Evolutionary conservation across 2,888 invertebrate genomes (phyloP).

Genomic region (Agrochola circellaris): DNA sequence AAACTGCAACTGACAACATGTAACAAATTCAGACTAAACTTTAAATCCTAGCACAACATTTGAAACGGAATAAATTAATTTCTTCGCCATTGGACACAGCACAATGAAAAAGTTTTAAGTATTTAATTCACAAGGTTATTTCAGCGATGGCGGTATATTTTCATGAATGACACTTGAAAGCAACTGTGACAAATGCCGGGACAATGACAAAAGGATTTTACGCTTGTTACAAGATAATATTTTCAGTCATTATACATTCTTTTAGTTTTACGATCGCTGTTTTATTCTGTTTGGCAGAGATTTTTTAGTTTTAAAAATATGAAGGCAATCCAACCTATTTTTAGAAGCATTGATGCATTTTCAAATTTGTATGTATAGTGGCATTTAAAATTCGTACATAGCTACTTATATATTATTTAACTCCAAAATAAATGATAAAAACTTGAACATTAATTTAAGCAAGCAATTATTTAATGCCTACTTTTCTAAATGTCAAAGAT

Average conservation of each 20-base stretch:
- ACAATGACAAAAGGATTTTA: conserved; percentile 45
- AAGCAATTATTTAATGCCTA: neutral
- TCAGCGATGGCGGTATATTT: conserved; percentile 35
- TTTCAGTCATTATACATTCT: conserved; percentile 14
- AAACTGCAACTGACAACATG: neutral
- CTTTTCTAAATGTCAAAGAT: conserved; percentile 3
- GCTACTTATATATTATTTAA: neutral
- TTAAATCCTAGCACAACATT: conserved; percentile 1
- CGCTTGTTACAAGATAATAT: conserved; percentile 30
- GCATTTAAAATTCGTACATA: neutral
- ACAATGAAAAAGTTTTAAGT: conserved; percentile 23
- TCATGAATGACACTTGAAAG: conserved; percentile 51
- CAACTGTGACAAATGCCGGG: conserved; percentile 36
- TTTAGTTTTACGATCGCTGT: conserved; percentile 7
- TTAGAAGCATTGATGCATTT: neutral
- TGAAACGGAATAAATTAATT: conserved; percentile 26
- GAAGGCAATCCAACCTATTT: neutral
- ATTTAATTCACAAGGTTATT: conserved; percentile 44
- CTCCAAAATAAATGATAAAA: neutral
- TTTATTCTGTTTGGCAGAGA: conserved; percentile 15
- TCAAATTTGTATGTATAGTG: too few species aligned
- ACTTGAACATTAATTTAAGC: neutral
- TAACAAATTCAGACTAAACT: neutral
- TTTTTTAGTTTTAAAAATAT: neutral
- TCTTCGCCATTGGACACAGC: neutral